Conservation (phyloP, 2,797 vertebrate species). For the Pygocentrus nattereri region DNA sequence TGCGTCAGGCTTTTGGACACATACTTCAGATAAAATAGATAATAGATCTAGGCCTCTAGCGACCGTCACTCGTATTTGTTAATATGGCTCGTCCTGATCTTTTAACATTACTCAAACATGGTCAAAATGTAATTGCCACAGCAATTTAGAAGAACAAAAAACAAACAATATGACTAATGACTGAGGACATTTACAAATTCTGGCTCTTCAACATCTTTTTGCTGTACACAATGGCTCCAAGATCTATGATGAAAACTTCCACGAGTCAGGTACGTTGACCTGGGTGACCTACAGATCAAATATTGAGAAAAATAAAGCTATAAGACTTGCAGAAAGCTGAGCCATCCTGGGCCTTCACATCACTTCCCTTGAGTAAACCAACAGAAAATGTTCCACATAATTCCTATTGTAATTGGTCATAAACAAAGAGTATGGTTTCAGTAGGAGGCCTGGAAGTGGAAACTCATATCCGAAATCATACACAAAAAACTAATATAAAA, state of each 20-base stretch:
- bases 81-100: too few relatives aligned
- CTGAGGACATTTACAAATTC: too few relatives aligned
- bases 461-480: neutral
- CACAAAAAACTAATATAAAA: constrained; percentile 1
- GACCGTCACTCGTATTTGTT: too few relatives aligned
- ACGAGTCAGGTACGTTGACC: neutral
- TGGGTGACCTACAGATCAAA: neutral
- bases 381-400: neutral
- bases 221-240: neutral
- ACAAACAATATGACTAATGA: too few relatives aligned
- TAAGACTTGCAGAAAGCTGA: neutral
- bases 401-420: neutral
- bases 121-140: too few relatives aligned
- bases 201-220: neutral
- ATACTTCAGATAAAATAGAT: too few relatives aligned
- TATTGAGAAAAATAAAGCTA: neutral
- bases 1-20: too few relatives aligned
- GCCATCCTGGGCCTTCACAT: neutral
- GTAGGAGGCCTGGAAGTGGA: neutral
- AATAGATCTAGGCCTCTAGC: too few relatives aligned
- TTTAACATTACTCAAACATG: too few relatives aligned
- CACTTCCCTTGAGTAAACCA: neutral
- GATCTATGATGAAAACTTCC: neutral
- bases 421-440: constrained; percentile 12
- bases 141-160: too few relatives aligned